Conservation (phyloP, 2,888 invertebrate genomes). For the Cenopis cana region DNA sequence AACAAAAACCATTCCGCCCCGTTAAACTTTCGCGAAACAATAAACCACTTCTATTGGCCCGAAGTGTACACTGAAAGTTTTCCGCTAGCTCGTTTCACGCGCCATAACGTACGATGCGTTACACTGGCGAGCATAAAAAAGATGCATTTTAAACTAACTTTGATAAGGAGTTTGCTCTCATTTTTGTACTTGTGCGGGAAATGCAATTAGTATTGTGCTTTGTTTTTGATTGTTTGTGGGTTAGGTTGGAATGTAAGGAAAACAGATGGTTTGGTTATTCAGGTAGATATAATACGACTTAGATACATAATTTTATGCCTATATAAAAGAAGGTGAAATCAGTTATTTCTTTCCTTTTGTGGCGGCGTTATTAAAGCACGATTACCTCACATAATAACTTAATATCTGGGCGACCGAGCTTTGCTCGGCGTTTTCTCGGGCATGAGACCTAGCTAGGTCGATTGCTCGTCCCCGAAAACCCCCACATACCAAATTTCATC, state of each 20-base stretch:
- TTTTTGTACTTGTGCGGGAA: conserved; percentile 28
- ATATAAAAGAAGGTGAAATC: too few relatives aligned
- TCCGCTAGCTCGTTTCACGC: conserved; percentile 65
- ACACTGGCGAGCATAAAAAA: conserved; percentile 45
- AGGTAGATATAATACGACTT: too few relatives aligned
- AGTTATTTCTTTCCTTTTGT: too few relatives aligned
- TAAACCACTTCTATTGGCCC: conserved; percentile 31
- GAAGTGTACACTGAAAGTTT: conserved; percentile 43
- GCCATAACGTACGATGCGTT: conserved; percentile 58
- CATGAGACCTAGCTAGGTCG: too few relatives aligned
- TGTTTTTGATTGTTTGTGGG: conserved; percentile 16
- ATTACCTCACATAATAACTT: too few relatives aligned
- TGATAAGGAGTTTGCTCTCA: conserved; percentile 42
- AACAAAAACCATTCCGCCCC: conserved; percentile 11
- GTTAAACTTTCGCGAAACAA: conserved; percentile 23
- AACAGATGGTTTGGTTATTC: neutral
- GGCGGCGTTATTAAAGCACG: too few relatives aligned
- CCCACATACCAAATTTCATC: too few relatives aligned
- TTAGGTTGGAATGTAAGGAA: neutral
- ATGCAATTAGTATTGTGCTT: conserved; percentile 14
- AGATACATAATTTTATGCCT: too few relatives aligned
- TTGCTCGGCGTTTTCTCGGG: too few relatives aligned
- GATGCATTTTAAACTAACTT: conserved; percentile 43
- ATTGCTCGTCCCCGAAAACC: too few relatives aligned
- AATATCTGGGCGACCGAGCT: too few relatives aligned